Evolutionary conservation across 2,797 vertebrate genomes (phyloP), one percentile per base, ranked within the genome.

Genomic region (Babyrousa celebensis): DNA sequence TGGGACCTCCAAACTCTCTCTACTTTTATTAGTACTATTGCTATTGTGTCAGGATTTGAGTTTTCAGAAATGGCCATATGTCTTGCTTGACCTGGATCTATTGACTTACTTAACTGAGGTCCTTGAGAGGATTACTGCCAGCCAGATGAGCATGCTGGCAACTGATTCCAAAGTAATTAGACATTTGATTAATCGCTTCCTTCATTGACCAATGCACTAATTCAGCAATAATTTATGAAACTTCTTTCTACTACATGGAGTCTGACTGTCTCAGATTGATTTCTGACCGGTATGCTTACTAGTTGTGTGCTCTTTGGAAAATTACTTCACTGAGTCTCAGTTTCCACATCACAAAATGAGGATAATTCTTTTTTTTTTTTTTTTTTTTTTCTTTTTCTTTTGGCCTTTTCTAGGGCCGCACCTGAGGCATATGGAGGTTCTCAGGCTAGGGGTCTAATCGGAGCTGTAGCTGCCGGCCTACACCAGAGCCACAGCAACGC

Each of bases 51-150:
- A 90, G 62, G 36, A 89, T 83, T 84, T 74, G 72, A 63, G 27
- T 68, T 97, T 95, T 95, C 32, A 54, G 85, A 96, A 96, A 58
- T 77, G 62, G 8, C 40, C 74, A 5, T 78, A 60, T 75, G 25
- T 97, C 63, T 95, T 92, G 25, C 74, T 92, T 86, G 92, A 85
- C 91, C 85, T 91, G 43, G 12, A 94, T 95, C 67, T 92, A 85
- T 14, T 86, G 85, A 89, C 58, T 85, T 89, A 65, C 15, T 92
- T 91, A 85, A 94, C n/a, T 70, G 23, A 83, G 18, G 17, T 91
- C 17, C 9, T 94, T 75, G 21, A 10, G 29, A 90, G n/a, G 40
- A 71, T 62, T 77, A n/a, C 3, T 63, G 54, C 25, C 54, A 71
- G 9, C 32, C 56, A 92, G 52, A 92, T 25, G 32, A 84, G 71